These are phyloP conservation scores for Panzeria rudis DNA, from an alignment of 2,888 invertebrate genomes.

Conservation along the genomic window DNA sequence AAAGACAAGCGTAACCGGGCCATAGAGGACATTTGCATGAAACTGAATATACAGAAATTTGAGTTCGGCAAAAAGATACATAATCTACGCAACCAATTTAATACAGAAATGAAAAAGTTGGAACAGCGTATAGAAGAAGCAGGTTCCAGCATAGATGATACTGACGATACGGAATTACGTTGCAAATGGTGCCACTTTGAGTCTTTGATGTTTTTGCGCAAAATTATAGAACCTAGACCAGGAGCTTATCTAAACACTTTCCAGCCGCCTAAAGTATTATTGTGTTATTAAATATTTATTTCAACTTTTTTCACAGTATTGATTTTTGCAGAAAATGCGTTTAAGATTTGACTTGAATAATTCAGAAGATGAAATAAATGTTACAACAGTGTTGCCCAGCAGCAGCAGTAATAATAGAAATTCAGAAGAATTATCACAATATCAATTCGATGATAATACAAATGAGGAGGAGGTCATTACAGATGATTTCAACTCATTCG, in stretches of 20 bases:
- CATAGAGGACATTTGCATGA: constrained; percentile 78
- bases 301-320: neutral
- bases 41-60: constrained; percentile 78
- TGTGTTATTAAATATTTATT: neutral
- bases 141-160: constrained; percentile 69
- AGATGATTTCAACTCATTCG: constrained; percentile 67
- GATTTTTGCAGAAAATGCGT: constrained; percentile 67
- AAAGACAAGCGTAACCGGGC: constrained; percentile 80
- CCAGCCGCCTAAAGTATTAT: constrained; percentile 61
- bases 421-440: constrained; percentile 64
- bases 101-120: constrained; percentile 82
- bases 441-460: constrained; percentile 68
- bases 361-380: constrained; percentile 68
- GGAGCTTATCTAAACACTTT: constrained; percentile 76
- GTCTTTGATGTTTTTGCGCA: constrained; percentile 80
- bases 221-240: constrained; percentile 81
- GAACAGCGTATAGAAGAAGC: constrained; percentile 78
- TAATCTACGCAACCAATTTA: constrained; percentile 83
- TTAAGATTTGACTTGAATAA: constrained; percentile 64
- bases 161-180: constrained; percentile 64
- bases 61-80: constrained; percentile 83
- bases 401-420: constrained; percentile 30
- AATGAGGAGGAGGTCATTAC: constrained; percentile 56
- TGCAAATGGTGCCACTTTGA: constrained; percentile 83
- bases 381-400: constrained; percentile 34